A percentile compares a stretch with the other conserved stretches of the same genome.
Evolutionary conservation across 1,140 invertebrate species (phyloP).

Genomic region (Scaptodrosophila lebanonensis): DNA sequence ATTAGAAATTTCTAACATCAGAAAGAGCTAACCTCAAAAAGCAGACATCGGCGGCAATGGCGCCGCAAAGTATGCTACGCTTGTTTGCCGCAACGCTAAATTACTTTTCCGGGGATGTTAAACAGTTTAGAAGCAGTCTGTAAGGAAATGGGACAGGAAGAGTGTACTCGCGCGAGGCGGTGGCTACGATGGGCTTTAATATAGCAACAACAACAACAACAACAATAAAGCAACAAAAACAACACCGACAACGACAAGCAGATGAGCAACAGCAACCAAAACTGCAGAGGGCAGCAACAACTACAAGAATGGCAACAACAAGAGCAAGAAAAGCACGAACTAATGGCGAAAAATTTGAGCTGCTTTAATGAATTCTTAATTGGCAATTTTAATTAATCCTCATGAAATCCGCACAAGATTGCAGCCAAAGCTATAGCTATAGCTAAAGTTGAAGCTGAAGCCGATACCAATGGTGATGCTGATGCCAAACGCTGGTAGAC

Average conservation of each 20-base stretch:
- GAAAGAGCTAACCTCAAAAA: conserved; percentile 7
- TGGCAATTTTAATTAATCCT: conserved; percentile 76
- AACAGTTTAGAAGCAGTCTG: no score
- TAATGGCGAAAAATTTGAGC: conserved; percentile 43
- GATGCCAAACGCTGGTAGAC: no score
- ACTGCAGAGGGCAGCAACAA: no score
- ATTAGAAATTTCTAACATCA: conserved; percentile 46
- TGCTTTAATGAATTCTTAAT: conserved; percentile 74
- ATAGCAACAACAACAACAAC: neutral
- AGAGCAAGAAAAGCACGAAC: neutral
- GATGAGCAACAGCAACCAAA: no score
- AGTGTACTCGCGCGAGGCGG: no score
- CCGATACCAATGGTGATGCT: conserved; percentile 1
- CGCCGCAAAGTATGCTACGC: conserved; percentile 10
- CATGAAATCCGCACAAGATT: conserved; percentile 59
- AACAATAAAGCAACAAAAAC: no score
- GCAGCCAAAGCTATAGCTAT: conserved; percentile 12
- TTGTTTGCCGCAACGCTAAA: conserved; percentile 19
- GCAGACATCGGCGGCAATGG: conserved; percentile 1
- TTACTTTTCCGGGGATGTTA: conserved; percentile 13
- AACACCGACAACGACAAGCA: no score
- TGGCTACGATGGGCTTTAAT: neutral
- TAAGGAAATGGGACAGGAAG: no score
- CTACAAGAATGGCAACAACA: neutral
- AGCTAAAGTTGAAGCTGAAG: neutral